Evolutionary conservation across 2,797 vertebrate species (phyloP), one percentile per base, ranked within the genome.

Genomic region (Crypturellus tataupa): DNA sequence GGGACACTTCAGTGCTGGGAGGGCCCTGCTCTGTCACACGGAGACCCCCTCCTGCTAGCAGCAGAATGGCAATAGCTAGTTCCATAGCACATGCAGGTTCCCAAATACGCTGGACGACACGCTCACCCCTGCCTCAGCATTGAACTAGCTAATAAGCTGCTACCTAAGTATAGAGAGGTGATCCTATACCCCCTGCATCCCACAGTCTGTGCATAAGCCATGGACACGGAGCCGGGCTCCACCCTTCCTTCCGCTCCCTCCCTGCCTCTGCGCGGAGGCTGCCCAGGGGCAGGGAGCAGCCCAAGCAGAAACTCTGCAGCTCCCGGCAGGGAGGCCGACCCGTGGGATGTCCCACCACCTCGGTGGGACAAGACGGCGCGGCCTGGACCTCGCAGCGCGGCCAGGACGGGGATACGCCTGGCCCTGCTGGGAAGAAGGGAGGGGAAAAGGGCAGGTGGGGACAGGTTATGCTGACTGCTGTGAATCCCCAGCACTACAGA

Each of bases 331-430:
- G 59, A 46, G 58, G 33, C 40, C 53, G 42, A 15, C 31, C 4
- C 9, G 2, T 0, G 16, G 63, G 0, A 4, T 40, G 6, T n/a
- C n/a, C n/a, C n/a, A n/a, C n/a, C n/a, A n/a, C n/a, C 53, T n/a
- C 69, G 31, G 46, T 35, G 63, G 35, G 4, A 19, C 9, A 9
- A 9, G 9, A 46, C 9, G 44, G 79, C 44, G 44, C 9, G 19
- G 79, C 68, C 58, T 4, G 53, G n/a, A 40, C 14, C 44, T 46
- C 44, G 19, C 44, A 9, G 18, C 18, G 44, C 44, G 20, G 8
- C 44, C 20, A 46, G 44, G 44, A 46, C 9, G 44, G 18, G 44
- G 44, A 46, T 21, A 46, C 20, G 19, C 17, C 44, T 20, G 44
- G 44, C 44, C 44, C 44, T 46, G 44, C 19, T 20, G 44, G 44